These are phyloP conservation scores for Dinocampus coccinellae DNA, from an alignment of 2,888 invertebrate genomes.

Conservation along the genomic window DNA sequence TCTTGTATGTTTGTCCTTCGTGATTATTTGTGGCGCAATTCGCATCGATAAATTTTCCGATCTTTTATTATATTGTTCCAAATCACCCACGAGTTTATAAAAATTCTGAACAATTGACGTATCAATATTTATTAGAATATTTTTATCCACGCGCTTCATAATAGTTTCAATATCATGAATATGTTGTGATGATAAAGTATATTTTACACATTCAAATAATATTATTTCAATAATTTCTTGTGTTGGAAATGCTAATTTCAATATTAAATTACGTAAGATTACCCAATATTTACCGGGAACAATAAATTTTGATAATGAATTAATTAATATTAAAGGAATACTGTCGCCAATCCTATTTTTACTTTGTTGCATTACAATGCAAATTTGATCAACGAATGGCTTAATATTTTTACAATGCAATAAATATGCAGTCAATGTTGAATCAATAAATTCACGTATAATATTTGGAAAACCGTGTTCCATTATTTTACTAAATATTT, in stretches of 20 bases:
- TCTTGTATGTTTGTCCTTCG: not conserved
- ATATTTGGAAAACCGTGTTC: not conserved
- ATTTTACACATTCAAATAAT: conserved; percentile 45
- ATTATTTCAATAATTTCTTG: conserved; percentile 35
- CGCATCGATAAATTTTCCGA: not conserved
- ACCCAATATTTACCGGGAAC: conserved; percentile 49
- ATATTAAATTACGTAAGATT: conserved; percentile 47
- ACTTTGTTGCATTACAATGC: not conserved
- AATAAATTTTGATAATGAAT: conserved; percentile 18
- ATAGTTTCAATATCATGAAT: conserved; percentile 47
- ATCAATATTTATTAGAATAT: conserved; percentile 1
- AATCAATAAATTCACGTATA: not conserved
- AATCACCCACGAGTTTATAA: not conserved
- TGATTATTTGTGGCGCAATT: not conserved
- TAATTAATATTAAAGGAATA: not conserved
- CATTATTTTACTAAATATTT: not conserved
- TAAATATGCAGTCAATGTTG: not conserved
- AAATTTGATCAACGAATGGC: not conserved
- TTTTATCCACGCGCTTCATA: conserved; percentile 24
- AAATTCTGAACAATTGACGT: not conserved
- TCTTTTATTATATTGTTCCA: not conserved
- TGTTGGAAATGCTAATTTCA: conserved; percentile 29
- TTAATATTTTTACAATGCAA: not conserved
- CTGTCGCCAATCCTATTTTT: conserved; percentile 13
- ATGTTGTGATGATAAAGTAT: conserved; percentile 37